These are phyloP conservation scores for Aricia agestis DNA, from an alignment of 1,140 invertebrate species.

Conservation along the genomic window DNA sequence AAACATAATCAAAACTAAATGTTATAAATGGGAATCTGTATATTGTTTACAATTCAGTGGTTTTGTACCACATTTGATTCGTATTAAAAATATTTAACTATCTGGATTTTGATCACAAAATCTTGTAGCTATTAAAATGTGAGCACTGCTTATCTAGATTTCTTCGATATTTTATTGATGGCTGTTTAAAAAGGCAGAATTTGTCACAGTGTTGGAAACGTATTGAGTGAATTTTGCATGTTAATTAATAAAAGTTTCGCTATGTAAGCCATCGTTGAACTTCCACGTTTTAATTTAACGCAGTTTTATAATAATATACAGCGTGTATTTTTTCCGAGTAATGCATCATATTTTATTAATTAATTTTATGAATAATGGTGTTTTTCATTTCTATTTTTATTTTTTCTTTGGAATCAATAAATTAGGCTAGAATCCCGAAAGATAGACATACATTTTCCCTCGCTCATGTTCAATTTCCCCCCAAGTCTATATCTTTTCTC, in stretches of 20 bases:
- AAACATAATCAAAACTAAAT: neutral
- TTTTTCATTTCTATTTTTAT: neutral
- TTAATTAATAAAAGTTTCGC: slow-evolving; percentile 14
- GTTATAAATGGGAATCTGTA: neutral
- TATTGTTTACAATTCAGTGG: neutral
- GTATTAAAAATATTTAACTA: too few relatives aligned
- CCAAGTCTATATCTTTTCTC: too few relatives aligned
- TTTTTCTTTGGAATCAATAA: too few relatives aligned
- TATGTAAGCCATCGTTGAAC: neutral
- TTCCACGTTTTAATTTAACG: neutral
- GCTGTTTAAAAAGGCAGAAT: neutral
- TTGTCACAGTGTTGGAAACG: neutral
- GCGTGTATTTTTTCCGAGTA: neutral
- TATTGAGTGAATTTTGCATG: slow-evolving; percentile 2
- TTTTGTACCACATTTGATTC: too few relatives aligned
- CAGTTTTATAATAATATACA: neutral
- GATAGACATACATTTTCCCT: too few relatives aligned
- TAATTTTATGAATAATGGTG: neutral
- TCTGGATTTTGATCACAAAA: too few relatives aligned
- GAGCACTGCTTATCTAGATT: too few relatives aligned
- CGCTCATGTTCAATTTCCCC: too few relatives aligned
- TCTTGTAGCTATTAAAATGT: too few relatives aligned
- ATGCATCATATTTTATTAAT: neutral
- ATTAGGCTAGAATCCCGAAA: too few relatives aligned
- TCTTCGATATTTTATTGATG: neutral